phyloP scores from a whole-genome alignment of 2,113 vertebrate genomes.

The Spea bombifrons region DNA sequence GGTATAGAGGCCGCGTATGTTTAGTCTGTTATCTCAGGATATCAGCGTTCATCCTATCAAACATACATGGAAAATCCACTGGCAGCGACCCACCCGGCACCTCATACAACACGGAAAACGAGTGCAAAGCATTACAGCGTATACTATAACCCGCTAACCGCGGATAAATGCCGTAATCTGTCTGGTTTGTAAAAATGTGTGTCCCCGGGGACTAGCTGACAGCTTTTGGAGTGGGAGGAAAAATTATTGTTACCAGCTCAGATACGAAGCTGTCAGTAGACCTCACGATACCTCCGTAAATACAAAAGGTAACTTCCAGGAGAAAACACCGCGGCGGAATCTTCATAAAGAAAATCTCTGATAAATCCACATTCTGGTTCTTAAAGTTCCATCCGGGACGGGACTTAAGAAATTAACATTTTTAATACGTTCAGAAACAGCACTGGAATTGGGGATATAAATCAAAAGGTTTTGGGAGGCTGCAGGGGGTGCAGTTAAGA shows the following conservation, averaged over 20 bases:
- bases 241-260: not conserved
- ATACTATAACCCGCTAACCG: not conserved
- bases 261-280: not conserved
- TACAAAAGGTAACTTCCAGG: not conserved
- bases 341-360: too few species aligned
- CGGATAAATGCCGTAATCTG: not conserved
- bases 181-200: not conserved
- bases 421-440: too few species aligned
- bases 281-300: not conserved
- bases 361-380: too few species aligned
- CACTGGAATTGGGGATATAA: too few species aligned
- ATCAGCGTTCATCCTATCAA: constrained; percentile 13
- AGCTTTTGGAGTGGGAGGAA: not conserved
- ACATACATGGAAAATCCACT: constrained; percentile 40
- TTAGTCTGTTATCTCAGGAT: constrained; percentile 37
- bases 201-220: not conserved
- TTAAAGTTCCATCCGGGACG: too few species aligned
- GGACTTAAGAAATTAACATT: too few species aligned
- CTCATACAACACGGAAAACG: constrained; percentile 41
- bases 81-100: constrained; percentile 6
- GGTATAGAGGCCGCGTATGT: not conserved
- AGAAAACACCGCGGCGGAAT: too few species aligned
- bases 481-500: too few species aligned
- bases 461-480: too few species aligned
- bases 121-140: not conserved